Evolutionary conservation across 2,797 vertebrate species (phyloP), one percentile per base, ranked within the genome.

Genomic region (Mareca penelope): DNA sequence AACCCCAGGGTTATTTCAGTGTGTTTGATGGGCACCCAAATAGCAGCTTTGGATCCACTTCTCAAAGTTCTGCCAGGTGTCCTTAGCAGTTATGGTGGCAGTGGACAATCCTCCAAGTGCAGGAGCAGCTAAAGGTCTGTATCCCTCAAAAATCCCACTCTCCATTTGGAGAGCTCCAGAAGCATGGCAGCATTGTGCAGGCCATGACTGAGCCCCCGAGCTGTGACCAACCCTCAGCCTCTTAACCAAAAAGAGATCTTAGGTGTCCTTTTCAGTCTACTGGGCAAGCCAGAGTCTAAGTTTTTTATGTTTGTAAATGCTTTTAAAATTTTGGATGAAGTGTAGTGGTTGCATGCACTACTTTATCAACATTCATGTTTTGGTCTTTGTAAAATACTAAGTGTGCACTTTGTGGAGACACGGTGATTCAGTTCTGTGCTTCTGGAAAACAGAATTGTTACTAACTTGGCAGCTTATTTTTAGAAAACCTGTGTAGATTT

Each of bases 131-230:
- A 39, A 33, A 79, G 8, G 4, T 52, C 46, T 60, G 42, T 9
- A 13, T 3, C 2, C 7, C 71, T 53, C 21, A 44, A 37, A 72
- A 77, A 37, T 10, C 60, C 67, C 73, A 19, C 7, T 81, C 22
- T 64, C 39, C 28, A 56, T 29, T 22, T 29, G 26, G 60, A 92
- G 33, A 18, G 52, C 15, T 67, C 28, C 64, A 82, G 71, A 33
- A 70, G 28, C 4, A 9, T 0, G 0, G 22, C 22, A 22, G 19
- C 13, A 46, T 72, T 67, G 28, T 35, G 10, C 8, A 8, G 13
- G 17, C 35, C 2, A 1, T 55, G 37, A 40, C 10, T n/a, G 39
- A 65, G 65, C 16, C 5, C 53, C 61, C 33, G 19, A 0, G 7
- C 48, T 61, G 55, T 14, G 39, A 55, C 8, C 26, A 88, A 4